Conservation (phyloP, 2,888 invertebrate genomes). For the Athalia circularis region DNA sequence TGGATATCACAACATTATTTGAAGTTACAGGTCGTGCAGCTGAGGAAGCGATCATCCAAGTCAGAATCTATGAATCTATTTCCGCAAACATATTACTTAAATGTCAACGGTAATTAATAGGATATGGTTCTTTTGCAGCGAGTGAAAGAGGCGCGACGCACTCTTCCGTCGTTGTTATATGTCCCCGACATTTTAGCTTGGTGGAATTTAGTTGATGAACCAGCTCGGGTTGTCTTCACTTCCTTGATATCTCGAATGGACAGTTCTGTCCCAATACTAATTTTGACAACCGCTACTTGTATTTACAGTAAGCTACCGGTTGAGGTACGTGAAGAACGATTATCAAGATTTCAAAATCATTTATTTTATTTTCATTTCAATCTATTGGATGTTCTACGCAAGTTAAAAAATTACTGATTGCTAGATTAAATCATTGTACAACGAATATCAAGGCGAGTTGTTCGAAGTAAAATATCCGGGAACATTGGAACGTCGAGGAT, state of each 20-base stretch:
- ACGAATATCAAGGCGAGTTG: slow-evolving; percentile 66
- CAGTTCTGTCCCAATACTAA: slow-evolving; percentile 66
- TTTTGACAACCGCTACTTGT: slow-evolving; percentile 66
- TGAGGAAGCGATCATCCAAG: slow-evolving; percentile 88
- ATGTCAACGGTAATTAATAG: background rate
- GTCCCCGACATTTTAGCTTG: slow-evolving; percentile 69
- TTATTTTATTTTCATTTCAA: background rate
- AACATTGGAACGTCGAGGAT: slow-evolving; percentile 62
- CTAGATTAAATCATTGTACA: slow-evolving; percentile 65
- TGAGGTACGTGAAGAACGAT: slow-evolving; percentile 55
- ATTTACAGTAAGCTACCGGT: slow-evolving; percentile 59
- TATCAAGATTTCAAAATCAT: background rate
- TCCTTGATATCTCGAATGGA: slow-evolving; percentile 67
- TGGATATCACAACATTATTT: slow-evolving; percentile 81
- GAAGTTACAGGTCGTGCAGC: slow-evolving; percentile 81
- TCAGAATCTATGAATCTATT: slow-evolving; percentile 61
- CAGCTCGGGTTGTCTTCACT: slow-evolving; percentile 68
- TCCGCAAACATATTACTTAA: background rate
- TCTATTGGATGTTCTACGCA: background rate
- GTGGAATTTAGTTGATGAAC: slow-evolving; percentile 71
- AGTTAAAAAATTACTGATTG: background rate
- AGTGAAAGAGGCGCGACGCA: slow-evolving; percentile 85
- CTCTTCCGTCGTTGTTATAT: slow-evolving; percentile 76
- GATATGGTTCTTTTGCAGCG: slow-evolving; percentile 76
- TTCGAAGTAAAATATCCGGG: slow-evolving; percentile 60